Conservation (phyloP, 2,797 vertebrate species). For the Geotrypetes seraphini region DNA sequence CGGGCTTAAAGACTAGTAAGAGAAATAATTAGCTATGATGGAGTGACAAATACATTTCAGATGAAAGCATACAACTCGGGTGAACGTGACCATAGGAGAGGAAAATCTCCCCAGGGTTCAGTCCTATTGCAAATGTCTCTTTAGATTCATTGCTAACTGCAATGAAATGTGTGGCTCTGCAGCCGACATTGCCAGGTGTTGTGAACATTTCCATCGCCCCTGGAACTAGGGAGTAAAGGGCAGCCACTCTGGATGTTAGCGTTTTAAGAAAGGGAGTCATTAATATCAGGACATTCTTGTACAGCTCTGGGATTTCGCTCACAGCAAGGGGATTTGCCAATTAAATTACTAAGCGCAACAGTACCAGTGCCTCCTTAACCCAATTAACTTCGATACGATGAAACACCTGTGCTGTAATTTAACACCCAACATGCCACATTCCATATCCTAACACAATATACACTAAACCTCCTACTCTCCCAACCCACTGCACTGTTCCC, state of each 20-base stretch:
- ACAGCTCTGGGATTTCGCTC: neutral
- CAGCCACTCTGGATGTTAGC: neutral
- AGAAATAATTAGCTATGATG: too few species aligned
- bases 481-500: too few species aligned
- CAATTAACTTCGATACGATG: constrained; percentile 2
- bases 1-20: too few species aligned
- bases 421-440: too few species aligned
- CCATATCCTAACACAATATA: too few species aligned
- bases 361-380: neutral
- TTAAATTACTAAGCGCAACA: neutral
- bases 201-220: constrained; percentile 7
- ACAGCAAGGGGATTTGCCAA: neutral
- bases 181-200: constrained; percentile 12
- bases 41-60: too few species aligned
- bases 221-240: constrained; percentile 3
- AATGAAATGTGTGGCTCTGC: constrained; percentile 7
- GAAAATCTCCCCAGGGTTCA: too few species aligned
- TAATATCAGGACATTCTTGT: constrained; percentile 4
- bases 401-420: constrained; percentile 4
- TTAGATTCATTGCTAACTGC: too few species aligned
- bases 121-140: too few species aligned
- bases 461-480: too few species aligned
- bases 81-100: too few species aligned
- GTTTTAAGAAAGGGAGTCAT: constrained; percentile 1
- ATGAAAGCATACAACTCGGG: too few species aligned